Conservation (phyloP, 2,113 vertebrate species). For the Nesospiza acunhae region DNA sequence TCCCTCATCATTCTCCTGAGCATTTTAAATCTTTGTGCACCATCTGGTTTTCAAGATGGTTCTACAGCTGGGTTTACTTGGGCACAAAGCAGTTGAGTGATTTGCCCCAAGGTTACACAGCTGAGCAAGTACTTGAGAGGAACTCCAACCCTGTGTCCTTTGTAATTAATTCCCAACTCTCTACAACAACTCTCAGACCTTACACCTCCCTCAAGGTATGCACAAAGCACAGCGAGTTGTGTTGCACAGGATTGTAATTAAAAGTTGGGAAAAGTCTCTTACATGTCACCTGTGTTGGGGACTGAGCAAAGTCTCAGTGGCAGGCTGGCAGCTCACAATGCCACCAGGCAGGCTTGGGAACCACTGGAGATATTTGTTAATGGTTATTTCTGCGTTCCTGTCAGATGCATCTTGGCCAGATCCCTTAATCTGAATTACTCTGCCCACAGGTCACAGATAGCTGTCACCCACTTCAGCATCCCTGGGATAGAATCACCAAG, state of each 20-base stretch:
- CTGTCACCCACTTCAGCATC: neutral
- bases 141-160: neutral
- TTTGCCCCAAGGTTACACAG: constrained; percentile 39
- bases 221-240: neutral
- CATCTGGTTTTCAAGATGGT: constrained; percentile 45
- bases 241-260: neutral
- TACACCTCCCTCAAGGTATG: neutral
- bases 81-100: constrained; percentile 30
- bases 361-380: neutral
- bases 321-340: neutral
- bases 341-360: neutral
- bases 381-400: neutral
- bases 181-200: neutral
- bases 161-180: neutral
- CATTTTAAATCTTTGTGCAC: neutral
- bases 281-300: neutral
- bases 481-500: neutral
- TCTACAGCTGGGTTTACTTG: constrained; percentile 41
- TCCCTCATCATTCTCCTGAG: neutral
- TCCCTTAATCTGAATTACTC: neutral
- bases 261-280: neutral
- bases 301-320: neutral
- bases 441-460: neutral
- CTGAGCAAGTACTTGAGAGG: constrained; percentile 10
- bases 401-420: neutral